These are phyloP conservation scores for Ictalurus furcatus DNA, from an alignment of 2,113 vertebrate genomes.

Conservation along the genomic window DNA sequence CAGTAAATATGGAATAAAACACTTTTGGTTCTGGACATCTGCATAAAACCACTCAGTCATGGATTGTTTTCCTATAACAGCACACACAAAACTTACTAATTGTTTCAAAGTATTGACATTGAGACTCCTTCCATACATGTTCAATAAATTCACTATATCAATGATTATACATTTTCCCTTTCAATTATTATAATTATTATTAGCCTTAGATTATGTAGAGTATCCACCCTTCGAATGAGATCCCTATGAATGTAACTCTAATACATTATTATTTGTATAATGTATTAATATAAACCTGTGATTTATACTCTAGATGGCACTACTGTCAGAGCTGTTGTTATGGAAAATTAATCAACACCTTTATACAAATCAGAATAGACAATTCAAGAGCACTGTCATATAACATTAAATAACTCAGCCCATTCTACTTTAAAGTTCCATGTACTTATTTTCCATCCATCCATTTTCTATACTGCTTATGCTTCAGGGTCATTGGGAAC, in stretches of 20 bases:
- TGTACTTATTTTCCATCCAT: not conserved
- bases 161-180: not conserved
- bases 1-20: not conserved
- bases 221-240: not conserved
- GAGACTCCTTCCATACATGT: not conserved
- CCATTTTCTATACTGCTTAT: too few species aligned
- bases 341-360: not conserved
- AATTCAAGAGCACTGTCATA: not conserved
- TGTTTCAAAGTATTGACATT: not conserved
- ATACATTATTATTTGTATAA: too few species aligned
- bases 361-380: not conserved
- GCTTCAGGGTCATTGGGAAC: too few species aligned
- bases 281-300: not conserved
- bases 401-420: not conserved
- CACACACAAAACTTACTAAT: not conserved
- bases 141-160: not conserved
- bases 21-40: not conserved
- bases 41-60: not conserved
- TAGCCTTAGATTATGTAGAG: not conserved
- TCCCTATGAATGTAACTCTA: not conserved
- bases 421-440: not conserved
- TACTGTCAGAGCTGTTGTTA: not conserved
- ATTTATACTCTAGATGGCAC: not conserved
- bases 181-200: not conserved
- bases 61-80: not conserved